These are phyloP conservation scores for Tragelaphus buxtoni DNA, from an alignment of 2,113 vertebrate species.

Conservation along the genomic window DNA sequence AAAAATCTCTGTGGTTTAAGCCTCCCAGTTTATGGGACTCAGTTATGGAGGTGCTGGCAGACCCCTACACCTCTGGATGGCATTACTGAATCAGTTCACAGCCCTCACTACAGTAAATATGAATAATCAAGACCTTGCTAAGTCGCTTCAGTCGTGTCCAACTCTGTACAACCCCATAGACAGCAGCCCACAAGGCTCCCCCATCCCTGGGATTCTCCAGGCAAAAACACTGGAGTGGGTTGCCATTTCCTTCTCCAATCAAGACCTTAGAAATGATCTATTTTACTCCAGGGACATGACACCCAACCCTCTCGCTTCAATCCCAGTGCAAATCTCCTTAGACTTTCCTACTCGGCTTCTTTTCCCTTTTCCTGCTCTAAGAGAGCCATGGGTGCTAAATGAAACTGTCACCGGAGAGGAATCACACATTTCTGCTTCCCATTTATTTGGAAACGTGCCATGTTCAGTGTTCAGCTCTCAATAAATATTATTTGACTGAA, in stretches of 20 bases:
- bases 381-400: conserved; percentile 22
- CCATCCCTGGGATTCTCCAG: too few species aligned
- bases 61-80: not conserved
- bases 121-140: not conserved
- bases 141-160: too few species aligned
- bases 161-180: too few species aligned
- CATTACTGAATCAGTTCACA: not conserved
- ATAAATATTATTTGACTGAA: conserved; percentile 33
- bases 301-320: not conserved
- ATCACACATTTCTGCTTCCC: not conserved
- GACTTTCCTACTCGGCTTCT: not conserved
- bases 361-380: not conserved
- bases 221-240: too few species aligned
- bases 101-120: not conserved
- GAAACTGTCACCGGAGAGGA: not conserved
- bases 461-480: conserved; percentile 13
- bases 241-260: not conserved
- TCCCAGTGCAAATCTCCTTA: not conserved
- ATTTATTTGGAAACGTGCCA: conserved; percentile 44
- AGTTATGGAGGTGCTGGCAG: not conserved
- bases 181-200: too few species aligned
- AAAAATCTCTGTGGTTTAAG: not conserved
- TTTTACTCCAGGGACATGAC: not conserved
- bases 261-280: not conserved
- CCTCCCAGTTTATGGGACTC: not conserved